Conservation (phyloP, 1,140 invertebrate species). For the Drosophila bipectinata region DNA sequence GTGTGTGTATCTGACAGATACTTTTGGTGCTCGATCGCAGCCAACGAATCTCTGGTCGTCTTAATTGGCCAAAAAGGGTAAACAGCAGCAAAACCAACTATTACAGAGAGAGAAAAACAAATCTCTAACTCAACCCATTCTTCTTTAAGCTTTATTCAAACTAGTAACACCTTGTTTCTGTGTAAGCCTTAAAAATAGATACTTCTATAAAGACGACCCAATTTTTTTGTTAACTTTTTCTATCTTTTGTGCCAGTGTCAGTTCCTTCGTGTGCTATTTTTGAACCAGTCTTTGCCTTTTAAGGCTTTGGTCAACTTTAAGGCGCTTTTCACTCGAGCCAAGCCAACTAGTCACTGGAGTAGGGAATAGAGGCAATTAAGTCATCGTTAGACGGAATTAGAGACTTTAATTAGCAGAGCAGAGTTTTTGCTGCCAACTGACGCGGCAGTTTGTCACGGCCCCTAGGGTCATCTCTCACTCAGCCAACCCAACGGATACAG, state of each 20-base stretch:
- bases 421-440: conserved; percentile 42
- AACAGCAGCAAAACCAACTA: conserved; percentile 25
- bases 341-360: conserved; percentile 10
- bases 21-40: conserved; percentile 41
- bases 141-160: no score
- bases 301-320: conserved; percentile 18
- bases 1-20: conserved; percentile 62
- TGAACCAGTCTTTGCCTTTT: conserved; percentile 51
- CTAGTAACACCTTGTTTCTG: no score
- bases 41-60: conserved; percentile 46
- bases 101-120: conserved; percentile 6
- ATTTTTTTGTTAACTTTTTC: conserved; percentile 10
- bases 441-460: conserved; percentile 49
- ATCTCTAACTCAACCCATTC: no score
- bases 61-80: conserved; percentile 64
- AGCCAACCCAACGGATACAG: conserved; percentile 21
- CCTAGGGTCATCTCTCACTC: conserved; percentile 12
- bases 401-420: conserved; percentile 55
- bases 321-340: conserved; percentile 27
- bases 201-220: conserved; percentile 12
- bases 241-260: conserved; percentile 15
- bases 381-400: conserved; percentile 70
- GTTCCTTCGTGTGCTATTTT: conserved; percentile 56
- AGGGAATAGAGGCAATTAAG: conserved; percentile 63
- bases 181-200: background rate